Percentiles rank a stretch among this genome's conserved stretches.
These are phyloP conservation scores for Amniataba percoides DNA, from an alignment of 2,797 vertebrate genomes.

Conservation along the genomic window DNA sequence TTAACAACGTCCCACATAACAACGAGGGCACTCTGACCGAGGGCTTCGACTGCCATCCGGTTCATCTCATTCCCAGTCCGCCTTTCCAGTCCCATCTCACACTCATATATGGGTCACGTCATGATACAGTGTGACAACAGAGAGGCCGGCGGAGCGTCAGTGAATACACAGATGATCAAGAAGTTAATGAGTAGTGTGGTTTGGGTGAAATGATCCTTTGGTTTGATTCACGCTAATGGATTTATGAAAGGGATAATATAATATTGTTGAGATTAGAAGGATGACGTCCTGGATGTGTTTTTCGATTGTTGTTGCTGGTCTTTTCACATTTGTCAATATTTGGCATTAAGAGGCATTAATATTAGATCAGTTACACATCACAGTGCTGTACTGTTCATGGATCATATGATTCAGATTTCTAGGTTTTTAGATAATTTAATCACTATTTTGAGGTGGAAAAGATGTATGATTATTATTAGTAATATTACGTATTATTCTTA, in stretches of 20 bases:
- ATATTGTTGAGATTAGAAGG: background rate
- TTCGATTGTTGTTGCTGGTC: background rate
- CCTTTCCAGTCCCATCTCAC: slow-evolving; percentile 67
- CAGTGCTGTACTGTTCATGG: background rate
- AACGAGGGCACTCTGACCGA: slow-evolving; percentile 70
- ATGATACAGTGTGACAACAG: slow-evolving; percentile 59
- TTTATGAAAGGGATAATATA: background rate
- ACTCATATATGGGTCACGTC: slow-evolving; percentile 71
- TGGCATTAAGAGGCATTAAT: background rate
- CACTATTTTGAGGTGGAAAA: background rate
- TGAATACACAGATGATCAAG: slow-evolving; percentile 42
- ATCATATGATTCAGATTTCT: background rate
- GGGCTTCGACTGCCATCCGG: slow-evolving; percentile 65
- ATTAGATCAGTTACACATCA: too few relatives aligned
- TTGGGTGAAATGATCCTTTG: slow-evolving; percentile 39
- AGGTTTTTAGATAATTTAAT: background rate
- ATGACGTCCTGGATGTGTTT: background rate
- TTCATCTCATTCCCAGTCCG: slow-evolving; percentile 70
- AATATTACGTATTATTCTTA: slow-evolving; percentile 2
- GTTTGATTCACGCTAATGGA: background rate
- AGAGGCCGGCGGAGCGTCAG: slow-evolving; percentile 29
- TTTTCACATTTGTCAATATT: background rate
- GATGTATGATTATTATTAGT: background rate
- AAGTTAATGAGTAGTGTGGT: slow-evolving; percentile 42
- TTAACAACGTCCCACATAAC: slow-evolving; percentile 72